Evolutionary conservation across 2,888 invertebrate species (phyloP), one percentile per base, ranked within the genome.

Genomic region (Brachyopa scutellaris): DNA sequence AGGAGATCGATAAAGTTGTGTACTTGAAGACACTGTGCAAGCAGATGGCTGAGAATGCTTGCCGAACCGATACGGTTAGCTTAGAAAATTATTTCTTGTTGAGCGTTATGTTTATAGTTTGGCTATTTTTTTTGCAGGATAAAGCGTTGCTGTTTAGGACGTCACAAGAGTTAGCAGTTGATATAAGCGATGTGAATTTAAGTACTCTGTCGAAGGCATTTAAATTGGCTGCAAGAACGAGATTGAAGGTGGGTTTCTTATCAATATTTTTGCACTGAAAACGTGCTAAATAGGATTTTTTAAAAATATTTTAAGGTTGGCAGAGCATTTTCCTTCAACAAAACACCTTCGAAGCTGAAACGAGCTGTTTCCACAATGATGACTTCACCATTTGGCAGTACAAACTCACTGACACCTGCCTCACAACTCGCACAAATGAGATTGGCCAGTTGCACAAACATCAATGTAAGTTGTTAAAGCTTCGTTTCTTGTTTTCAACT

Each of bases 331-430:
- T 98, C 97, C 84, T 97, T 98, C 91, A 97, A 97, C 91, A 97
- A 97, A 91, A 98, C 98, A 23, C 98, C 98, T 55, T 96, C 96
- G 84, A 97, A 97, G 90, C 91, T 98, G 87, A 97, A 97, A 91
- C 93, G 98, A 72, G 97, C 98, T 26, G 96, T 98, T 90, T 98
- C 98, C 15, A 96, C 97, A 42, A 97, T 97, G 95, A 97, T 97
- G 93, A 95, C 95, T 78, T 95, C 95, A 85, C 97, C 97, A 8
- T 96, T 96, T 90, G 96, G 96, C 86, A 96, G 95, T 89, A 95
- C 95, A 57, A 94, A 95, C 85, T 96, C 95, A 87, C 92, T 96
- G 84, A 95, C 96, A 84, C 96, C 96, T 33, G 94, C 96, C 82
- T 95, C 95, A 84, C 95, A 96, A 90, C 92, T 96, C 86, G 95